These are phyloP conservation scores for Drepanosiphum platanoidis DNA, from an alignment of 2,888 invertebrate genomes.

Conservation along the genomic window DNA sequence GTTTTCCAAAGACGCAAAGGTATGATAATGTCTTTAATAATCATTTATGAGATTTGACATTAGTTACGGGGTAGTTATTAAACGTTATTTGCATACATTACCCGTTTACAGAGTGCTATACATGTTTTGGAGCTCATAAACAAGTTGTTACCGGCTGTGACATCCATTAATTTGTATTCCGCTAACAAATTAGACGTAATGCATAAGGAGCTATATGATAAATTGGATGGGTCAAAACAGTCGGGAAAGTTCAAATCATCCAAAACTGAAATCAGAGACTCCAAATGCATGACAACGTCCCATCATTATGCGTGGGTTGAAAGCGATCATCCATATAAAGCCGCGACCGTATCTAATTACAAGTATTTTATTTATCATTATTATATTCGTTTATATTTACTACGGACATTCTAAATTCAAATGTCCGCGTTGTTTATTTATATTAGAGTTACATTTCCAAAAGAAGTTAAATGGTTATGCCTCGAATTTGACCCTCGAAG, in stretches of 20 bases:
- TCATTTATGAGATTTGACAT: not conserved
- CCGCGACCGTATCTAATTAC: slow-evolving; percentile 85
- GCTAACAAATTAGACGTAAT: slow-evolving; percentile 47
- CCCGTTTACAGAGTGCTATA: slow-evolving; percentile 77
- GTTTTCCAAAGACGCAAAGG: slow-evolving; percentile 66
- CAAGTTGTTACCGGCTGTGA: slow-evolving; percentile 87
- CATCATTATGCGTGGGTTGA: slow-evolving; percentile 92
- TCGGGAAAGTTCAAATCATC: slow-evolving; percentile 65
- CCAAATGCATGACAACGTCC: slow-evolving; percentile 74
- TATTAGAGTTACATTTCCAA: slow-evolving; percentile 84
- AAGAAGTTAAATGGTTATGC: slow-evolving; percentile 88
- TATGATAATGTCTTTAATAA: not conserved
- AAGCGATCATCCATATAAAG: slow-evolving; percentile 96
- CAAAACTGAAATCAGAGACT: slow-evolving; percentile 61
- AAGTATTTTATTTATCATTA: slow-evolving; percentile 69
- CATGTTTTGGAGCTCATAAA: slow-evolving; percentile 87
- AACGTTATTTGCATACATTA: not conserved
- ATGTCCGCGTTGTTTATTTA: not conserved
- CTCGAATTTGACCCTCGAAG: slow-evolving; percentile 93
- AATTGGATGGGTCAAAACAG: slow-evolving; percentile 63
- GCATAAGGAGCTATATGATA: slow-evolving; percentile 35
- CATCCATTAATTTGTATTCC: slow-evolving; percentile 80
- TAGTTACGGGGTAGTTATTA: not conserved
- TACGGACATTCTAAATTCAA: not conserved
- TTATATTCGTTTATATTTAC: not conserved